Evolutionary conservation across 1,140 invertebrate genomes (phyloP).

Genomic region (Adoxophyes honmai): DNA sequence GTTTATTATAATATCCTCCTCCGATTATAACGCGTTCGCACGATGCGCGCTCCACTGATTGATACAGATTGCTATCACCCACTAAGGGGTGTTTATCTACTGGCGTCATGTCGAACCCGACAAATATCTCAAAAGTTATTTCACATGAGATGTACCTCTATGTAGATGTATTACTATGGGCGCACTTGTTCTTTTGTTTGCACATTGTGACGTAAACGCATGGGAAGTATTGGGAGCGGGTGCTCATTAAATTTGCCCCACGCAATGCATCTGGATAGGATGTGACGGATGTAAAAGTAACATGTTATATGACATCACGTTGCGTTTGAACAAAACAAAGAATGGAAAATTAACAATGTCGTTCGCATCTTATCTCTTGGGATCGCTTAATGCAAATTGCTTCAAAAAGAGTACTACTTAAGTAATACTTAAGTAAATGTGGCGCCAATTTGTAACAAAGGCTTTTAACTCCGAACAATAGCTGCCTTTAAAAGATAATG

Average conservation of each 20-base stretch:
- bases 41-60: conserved; percentile 54
- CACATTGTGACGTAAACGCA: conserved; percentile 7
- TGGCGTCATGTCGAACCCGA: too few species aligned
- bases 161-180: too few species aligned
- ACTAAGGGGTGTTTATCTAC: not conserved
- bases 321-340: not conserved
- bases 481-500: conserved; percentile 37
- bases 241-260: conserved; percentile 56
- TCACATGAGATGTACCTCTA: too few species aligned
- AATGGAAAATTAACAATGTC: not conserved
- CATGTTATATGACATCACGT: conserved; percentile 23
- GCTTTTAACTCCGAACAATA: conserved; percentile 34
- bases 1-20: conserved; percentile 74
- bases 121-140: too few species aligned
- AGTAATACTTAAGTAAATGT: conserved; percentile 17
- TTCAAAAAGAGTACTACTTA: conserved; percentile 19
- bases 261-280: conserved; percentile 35
- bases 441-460: conserved; percentile 25
- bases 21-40: conserved; percentile 73
- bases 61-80: conserved; percentile 23
- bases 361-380: too few species aligned
- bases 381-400: not conserved
- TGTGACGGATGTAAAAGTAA: conserved; percentile 44
- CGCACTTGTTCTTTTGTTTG: too few species aligned
- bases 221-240: not conserved